A percentile compares a stretch with the other conserved stretches of the same genome.
These are phyloP conservation scores for Scortum barcoo DNA, from an alignment of 2,113 vertebrate species.

Conservation along the genomic window DNA sequence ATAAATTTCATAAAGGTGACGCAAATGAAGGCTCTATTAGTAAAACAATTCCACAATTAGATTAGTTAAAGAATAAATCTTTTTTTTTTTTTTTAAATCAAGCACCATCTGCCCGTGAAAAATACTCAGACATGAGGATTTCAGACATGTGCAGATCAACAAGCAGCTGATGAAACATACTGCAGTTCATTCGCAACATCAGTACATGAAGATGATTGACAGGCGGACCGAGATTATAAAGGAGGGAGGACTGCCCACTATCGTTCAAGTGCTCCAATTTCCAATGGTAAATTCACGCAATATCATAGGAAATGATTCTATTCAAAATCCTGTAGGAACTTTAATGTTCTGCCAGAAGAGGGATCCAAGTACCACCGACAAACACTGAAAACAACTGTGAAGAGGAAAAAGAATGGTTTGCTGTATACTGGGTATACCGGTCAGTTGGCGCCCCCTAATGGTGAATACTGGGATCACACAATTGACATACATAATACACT, in stretches of 20 bases:
- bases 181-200: too few species aligned
- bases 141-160: too few species aligned
- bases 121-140: too few species aligned
- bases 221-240: not conserved
- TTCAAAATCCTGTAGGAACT: not conserved
- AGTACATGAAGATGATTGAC: slow-evolving; percentile 5
- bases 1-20: too few species aligned
- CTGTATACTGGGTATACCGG: not conserved
- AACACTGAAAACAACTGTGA: not conserved
- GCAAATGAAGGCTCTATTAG: too few species aligned
- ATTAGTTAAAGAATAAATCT: too few species aligned
- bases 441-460: slow-evolving; percentile 20
- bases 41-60: too few species aligned
- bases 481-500: not conserved
- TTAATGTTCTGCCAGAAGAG: slow-evolving; percentile 26
- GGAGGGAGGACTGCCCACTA: not conserved
- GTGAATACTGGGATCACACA: not conserved
- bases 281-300: not conserved
- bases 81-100: too few species aligned
- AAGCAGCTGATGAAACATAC: too few species aligned
- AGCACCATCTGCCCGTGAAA: too few species aligned
- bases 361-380: slow-evolving; percentile 4
- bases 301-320: not conserved
- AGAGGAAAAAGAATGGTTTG: not conserved
- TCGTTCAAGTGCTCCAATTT: not conserved